These are phyloP conservation scores for Mus spretus DNA, from an alignment of 2,797 vertebrate species.

Conservation along the genomic window DNA sequence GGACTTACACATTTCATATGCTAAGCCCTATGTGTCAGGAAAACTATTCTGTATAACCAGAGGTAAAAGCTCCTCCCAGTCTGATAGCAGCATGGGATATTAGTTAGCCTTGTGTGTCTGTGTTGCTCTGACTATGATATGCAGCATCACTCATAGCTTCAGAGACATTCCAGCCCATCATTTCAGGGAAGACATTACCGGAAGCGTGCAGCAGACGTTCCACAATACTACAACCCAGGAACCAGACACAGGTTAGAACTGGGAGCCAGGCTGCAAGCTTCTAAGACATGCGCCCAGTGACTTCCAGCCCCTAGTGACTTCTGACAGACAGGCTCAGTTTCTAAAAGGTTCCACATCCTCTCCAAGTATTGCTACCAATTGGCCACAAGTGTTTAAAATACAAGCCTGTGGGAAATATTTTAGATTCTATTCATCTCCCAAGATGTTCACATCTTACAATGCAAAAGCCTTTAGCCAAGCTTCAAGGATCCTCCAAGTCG, in stretches of 20 bases:
- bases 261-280: neutral
- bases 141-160: neutral
- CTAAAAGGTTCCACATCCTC: neutral
- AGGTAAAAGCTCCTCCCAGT: neutral
- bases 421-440: neutral
- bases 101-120: neutral
- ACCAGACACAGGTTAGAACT: neutral
- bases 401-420: neutral
- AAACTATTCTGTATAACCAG: neutral
- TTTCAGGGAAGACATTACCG: neutral
- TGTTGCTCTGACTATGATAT: neutral
- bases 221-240: neutral
- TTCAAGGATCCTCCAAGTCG: neutral
- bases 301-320: neutral
- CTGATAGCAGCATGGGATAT: neutral
- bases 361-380: neutral
- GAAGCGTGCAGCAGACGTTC: neutral
- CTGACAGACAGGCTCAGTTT: neutral
- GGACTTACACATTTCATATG: constrained; percentile 12
- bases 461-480: neutral
- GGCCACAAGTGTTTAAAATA: neutral
- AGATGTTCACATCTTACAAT: neutral
- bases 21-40: neutral
- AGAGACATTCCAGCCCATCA: neutral
- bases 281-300: neutral